Conservation (phyloP, 2,888 invertebrate genomes). For the Melitaea athalia region DNA sequence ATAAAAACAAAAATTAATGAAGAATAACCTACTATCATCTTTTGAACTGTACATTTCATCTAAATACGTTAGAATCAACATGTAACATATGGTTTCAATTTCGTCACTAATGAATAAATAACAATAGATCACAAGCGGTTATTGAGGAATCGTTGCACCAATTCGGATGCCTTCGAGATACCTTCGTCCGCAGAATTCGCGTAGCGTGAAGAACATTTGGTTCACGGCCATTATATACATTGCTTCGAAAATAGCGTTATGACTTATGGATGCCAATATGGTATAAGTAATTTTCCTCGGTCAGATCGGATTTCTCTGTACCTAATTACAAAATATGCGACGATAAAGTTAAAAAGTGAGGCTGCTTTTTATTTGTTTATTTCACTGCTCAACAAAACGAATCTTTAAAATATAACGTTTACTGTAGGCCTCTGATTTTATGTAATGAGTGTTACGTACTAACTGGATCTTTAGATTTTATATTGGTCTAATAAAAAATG, state of each 20-base stretch:
- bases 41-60: background rate
- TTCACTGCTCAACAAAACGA: no score
- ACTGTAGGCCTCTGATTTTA: no score
- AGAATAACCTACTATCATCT: background rate
- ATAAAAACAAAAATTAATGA: background rate
- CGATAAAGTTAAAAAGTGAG: no score
- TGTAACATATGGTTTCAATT: constrained; percentile 40
- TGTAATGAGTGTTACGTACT: no score
- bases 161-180: constrained; percentile 41
- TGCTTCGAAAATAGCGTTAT: constrained; percentile 25
- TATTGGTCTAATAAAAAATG: no score
- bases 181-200: constrained; percentile 45
- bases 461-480: no score
- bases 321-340: no score
- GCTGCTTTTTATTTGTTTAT: no score
- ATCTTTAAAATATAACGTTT: no score
- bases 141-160: constrained; percentile 47
- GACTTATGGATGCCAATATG: constrained; percentile 21
- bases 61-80: background rate
- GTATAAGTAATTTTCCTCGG: no score
- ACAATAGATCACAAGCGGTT: constrained; percentile 71
- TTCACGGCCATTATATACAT: constrained; percentile 61
- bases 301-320: no score
- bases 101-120: constrained; percentile 68
- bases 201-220: constrained; percentile 72